Base-by-base conservation (phyloP, 2,888 invertebrate species). In the Cataglyphis rosenhaueri region DNA sequence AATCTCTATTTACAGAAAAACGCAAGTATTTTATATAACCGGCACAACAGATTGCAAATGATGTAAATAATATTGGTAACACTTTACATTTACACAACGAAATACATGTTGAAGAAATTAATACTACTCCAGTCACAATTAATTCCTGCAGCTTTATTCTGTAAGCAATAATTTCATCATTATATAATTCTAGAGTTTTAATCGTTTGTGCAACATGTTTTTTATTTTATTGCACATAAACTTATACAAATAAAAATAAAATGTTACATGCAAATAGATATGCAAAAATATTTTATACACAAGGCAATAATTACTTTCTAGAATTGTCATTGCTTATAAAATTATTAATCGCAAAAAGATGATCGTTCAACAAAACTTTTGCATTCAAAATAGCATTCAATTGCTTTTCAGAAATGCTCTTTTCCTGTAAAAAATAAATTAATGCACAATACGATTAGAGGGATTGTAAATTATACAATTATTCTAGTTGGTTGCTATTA, bases 331-430 rank as follows among this genome's bases (percentile, higher is more conserved):
- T 35, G 9, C 86, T 71, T 61, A 91, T 8, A 4, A 91, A 88
- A 48, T 78, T 88, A 71, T 89, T 81, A 82, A 94, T 91, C 6
- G 66, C 75, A 29, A 52, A 83, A 48, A 90, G 89, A 87, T 94
- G 94, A 88, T 94, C 94, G 73, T 92, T 92, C 41, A 94, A 86
- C 15, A 94, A 90, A 74, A 91, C 84, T 78, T 93, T 88, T 8
- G 92, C 71, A 79, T 86, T 85, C 68, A 92, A 89, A 87, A 94
- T 93, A 44, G 83, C 84, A 41, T 83, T 38, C 5, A 94, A 75
- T 81, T 92, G 91, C 79, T 90, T 86, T 38, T 85, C 75, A 35
- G 81, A 87, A 18, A 88, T 48, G 21, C n/a, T 32, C 18, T 84
- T 84, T 18, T 91, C 89, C 92, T 92, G 55, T 29, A 65, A 35